Evolutionary conservation across 2,113 vertebrate species (phyloP), one percentile per base, ranked within the genome.

Genomic region (Vulpes vulpes): DNA sequence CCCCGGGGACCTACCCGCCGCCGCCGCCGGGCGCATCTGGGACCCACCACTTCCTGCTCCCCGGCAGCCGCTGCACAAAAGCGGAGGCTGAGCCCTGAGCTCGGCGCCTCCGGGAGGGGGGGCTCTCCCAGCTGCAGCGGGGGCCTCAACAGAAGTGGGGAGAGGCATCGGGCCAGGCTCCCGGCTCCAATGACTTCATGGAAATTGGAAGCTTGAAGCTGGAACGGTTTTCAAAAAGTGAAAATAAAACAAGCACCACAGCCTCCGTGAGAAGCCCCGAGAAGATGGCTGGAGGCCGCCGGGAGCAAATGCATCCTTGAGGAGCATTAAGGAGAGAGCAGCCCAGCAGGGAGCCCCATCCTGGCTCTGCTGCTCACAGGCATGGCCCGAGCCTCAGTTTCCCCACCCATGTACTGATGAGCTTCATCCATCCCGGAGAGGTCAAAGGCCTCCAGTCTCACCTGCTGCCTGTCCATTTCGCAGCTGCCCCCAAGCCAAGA

Each of bases 41-140:
- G 96, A 93, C 92, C 95, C 96, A 95, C 95, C 85, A 84, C 96
- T 98, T 98, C 98, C 97, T 98, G 96, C 96, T 85, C 60, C 4
- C 15, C 0, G 0, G 92, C 16, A 4, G 86, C 2, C 23, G 81
- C 86, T 1, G 80, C 87, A 62, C 32, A 51, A 38, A 59, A 8
- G 51, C 89, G 25, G 64, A 32, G 0, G 3, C 43, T 6, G 35
- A 81, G 53, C 83, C 85, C 30, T 49, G 23, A 12, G 67, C 94
- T 89, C 59, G 1, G 67, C 6, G 16, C 89, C 67, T 17, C 64
- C 0, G 0, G 86, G 5, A 5, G 65, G 83, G 71, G 27, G 35
- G 76, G 60, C 80, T 59, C 35, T 78, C 85, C 85, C 93, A 60
- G 93, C 91, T 16, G 2, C 62, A 4, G 80, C 27, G 0, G 1